Base-by-base conservation (phyloP, 2,113 vertebrate genomes). In the Proteles cristata region DNA sequence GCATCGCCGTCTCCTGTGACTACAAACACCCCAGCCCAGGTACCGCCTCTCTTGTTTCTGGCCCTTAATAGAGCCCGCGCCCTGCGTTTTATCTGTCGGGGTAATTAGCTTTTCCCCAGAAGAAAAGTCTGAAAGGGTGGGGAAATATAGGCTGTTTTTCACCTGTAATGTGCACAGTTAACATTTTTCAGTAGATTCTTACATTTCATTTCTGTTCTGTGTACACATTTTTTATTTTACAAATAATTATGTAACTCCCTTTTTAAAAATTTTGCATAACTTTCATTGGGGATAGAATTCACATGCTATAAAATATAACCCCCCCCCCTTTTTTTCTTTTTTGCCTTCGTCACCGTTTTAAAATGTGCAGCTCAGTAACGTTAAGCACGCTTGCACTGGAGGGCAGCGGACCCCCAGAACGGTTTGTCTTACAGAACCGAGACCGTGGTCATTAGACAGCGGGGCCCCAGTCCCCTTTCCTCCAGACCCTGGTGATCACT, bases 1-100 rank as follows among this genome's bases (percentile, higher is more conserved):
- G 99, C 99, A 96, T 98, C 99, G 0, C 98, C 99, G 23, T 99
- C 99, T 93, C 99, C 99, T 74, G 11, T 96, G 83, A 97, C 98
- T 23, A 53, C 98, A 53, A 98, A 94, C 95, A 98, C 98, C 97
- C 93, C 98, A 65, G 81, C 97, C n/a, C 99, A 98, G 99, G 99
- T 99, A 99, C 17, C 14, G 12, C 35, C 95, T 90, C 84, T 66
- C 88, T 93, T 33, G 31, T 50, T 79, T 89, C 77, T 33, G 77
- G 26, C 39, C 33, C 58, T 68, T 73, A 76, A 17, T 4, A 68
- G 28, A 94, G 31, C 76, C 71, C 12, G 5, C 31, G 16, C 8
- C 33, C 90, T 61, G 45, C 31, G 76, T 95, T 86, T 61, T 39
- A 14, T 23, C 53, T 31, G 25, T 25, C n/a, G 71, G 50, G 2